These are phyloP conservation scores for Clarias magur DNA, from an alignment of 2,113 vertebrate genomes.

Conservation along the genomic window DNA sequence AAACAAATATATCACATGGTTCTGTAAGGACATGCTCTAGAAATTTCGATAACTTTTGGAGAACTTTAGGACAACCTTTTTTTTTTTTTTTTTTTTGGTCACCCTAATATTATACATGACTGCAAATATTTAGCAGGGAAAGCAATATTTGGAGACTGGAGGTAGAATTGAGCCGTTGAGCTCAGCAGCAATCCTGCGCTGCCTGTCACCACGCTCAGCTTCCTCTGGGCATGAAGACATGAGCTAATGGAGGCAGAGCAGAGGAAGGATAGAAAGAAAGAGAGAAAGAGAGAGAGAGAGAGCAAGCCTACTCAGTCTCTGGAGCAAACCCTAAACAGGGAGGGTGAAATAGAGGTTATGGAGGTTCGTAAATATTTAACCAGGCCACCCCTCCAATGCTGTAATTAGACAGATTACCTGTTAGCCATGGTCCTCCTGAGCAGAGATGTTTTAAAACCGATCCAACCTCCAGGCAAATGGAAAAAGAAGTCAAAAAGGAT, in stretches of 20 bases:
- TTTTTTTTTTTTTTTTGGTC: conserved; percentile 7
- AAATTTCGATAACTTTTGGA: not conserved
- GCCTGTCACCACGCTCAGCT: conserved; percentile 80
- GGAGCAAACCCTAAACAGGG: conserved; percentile 77
- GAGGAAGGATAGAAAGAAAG: conserved; percentile 20
- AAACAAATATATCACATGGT: not conserved
- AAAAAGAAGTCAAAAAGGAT: conserved; percentile 89
- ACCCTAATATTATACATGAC: not conserved
- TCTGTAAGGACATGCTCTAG: not conserved
- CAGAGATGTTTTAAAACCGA: conserved; percentile 84
- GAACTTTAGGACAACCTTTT: not conserved
- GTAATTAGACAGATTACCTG: conserved; percentile 99
- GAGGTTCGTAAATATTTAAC: conserved; percentile 90
- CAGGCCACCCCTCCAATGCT: conserved; percentile 83
- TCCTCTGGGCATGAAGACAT: conserved; percentile 81
- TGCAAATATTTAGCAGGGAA: conserved; percentile 27
- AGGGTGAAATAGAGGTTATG: conserved; percentile 94
- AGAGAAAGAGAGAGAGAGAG: conserved; percentile 68
- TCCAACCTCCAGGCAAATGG: conserved; percentile 92
- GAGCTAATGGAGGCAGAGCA: conserved; percentile 79
- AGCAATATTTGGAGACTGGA: conserved; percentile 21
- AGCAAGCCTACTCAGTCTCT: conserved; percentile 75
- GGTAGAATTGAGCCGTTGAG: conserved; percentile 30
- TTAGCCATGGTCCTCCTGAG: conserved; percentile 84
- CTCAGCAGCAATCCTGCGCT: conserved; percentile 51